Conservation (phyloP, 1,140 invertebrate species). For the Bombus sibiricus region DNA sequence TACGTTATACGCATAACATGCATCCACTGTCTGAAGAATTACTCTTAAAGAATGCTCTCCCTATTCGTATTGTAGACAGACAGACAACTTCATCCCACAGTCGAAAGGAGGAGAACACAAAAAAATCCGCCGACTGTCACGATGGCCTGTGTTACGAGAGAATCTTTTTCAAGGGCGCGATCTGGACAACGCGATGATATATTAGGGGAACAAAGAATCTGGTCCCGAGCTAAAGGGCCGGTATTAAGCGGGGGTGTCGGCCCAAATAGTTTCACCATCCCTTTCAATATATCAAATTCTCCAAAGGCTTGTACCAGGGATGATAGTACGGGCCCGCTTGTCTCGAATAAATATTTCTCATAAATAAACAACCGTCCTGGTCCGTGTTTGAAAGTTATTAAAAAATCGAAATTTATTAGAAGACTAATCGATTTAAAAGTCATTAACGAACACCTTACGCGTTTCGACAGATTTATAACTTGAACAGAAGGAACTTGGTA, state of each 20-base stretch:
- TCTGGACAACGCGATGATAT: slow-evolving; percentile 57
- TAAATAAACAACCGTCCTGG: slow-evolving; percentile 63
- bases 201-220: slow-evolving; percentile 50
- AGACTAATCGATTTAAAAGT: slow-evolving; percentile 62
- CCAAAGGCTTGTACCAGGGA: slow-evolving; percentile 34
- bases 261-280: slow-evolving; percentile 66
- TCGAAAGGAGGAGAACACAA: not conserved
- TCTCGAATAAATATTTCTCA: slow-evolving; percentile 48
- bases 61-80: not conserved
- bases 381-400: slow-evolving; percentile 47
- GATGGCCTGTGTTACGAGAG: not conserved
- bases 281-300: slow-evolving; percentile 67
- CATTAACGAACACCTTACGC: slow-evolving; percentile 64
- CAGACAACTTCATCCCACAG: slow-evolving; percentile 27
- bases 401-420: slow-evolving; percentile 64
- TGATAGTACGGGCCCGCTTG: slow-evolving; percentile 10
- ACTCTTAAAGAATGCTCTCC: not conserved
- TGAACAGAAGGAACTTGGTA: not conserved
- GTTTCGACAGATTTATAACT: slow-evolving; percentile 55
- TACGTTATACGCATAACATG: no score
- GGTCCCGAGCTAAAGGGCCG: slow-evolving; percentile 39
- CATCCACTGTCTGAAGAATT: not conserved
- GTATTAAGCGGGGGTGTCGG: slow-evolving; percentile 65
- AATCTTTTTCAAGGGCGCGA: slow-evolving; percentile 34
- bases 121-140: slow-evolving; percentile 5